Evolutionary conservation across 2,888 invertebrate genomes (phyloP), one percentile per base, ranked within the genome.

Genomic region (Artemia sinica): DNA sequence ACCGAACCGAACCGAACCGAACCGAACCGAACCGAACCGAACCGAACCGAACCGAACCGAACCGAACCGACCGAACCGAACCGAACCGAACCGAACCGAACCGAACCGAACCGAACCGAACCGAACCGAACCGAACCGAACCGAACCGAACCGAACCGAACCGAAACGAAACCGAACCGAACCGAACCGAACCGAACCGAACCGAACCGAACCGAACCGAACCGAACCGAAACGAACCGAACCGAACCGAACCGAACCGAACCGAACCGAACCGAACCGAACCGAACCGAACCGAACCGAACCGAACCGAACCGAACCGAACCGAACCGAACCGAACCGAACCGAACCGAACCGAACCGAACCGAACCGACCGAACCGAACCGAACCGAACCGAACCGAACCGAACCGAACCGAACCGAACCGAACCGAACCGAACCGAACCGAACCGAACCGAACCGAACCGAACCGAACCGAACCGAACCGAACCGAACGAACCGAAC

Each of bases 51-150:
- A 51, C 69, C 68, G 52, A 70, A 14, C 70, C 50, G 49, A 70
- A 70, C 69, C 69, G 50, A 70, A 48, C 70, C 70, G 65, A 70
- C 69, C 65, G 65, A 70, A 66, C 69, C 52, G 52, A 52, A 12
- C n/a, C 52, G 52, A 52, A 12, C n/a, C 52, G 52, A n/a, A 11
- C n/a, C 69, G 50, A 69, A 50, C 67, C 68, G 52, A 70, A 14
- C 70, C 50, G 51, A 70, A 70, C 51, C 69, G 50, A 51, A 70
- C 52, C 52, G 52, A 52, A 70, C 69, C 70, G n/a, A 70, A 66
- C 70, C 70, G 58, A 69, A 51, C 70, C 70, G 70, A 70, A 58
- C 70, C 69, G 65, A 70, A 70, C 69, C 70, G 70, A 70, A 70
- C 69, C 69, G 11, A 69, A 70, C 70, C 70, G n/a, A n/a, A n/a